Base-by-base conservation (phyloP, 2,113 vertebrate species). In the Microcebus ravelobensis region DNA sequence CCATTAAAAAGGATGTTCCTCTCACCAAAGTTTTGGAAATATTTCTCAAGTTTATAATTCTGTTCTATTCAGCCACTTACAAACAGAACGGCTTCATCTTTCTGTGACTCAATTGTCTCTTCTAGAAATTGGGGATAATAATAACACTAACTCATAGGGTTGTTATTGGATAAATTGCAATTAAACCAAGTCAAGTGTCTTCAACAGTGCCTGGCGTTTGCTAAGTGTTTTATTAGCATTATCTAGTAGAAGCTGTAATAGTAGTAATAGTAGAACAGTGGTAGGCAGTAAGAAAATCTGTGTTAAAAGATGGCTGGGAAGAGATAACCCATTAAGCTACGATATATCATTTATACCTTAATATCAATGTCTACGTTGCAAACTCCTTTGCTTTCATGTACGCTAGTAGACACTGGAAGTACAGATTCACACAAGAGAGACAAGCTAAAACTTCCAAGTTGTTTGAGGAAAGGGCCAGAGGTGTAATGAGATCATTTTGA, bases 41-140 rank as follows among this genome's bases (percentile, higher is more conserved):
- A 48, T 71, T 84, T 70, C 36, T 84, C 11, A 91, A 74, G 6
- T 74, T 76, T 79, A 36, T 76, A 42, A 61, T 36, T 87, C 15
- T 73, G 29, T 77, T 92, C 4, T 18, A 55, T 55, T 93, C 0
- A 3, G 89, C 55, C 87, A 80, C 42, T 95, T 83, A 68, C 4
- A 67, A 83, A 67, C 3, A 84, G n/a, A 93, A 59, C 87, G 59
- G 70, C n/a, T 91, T 95, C 87, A 91, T 94, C 27, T 82, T 31
- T 71, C 80, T 73, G 17, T 97, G 96, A 96, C 73, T 96, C 95
- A 91, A 83, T 86, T 96, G 94, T 86, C 67, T 86, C 55, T 86
- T 94, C 50, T 70, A 76, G 83, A 96, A 94, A 89, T 31, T 97
- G 34, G 71, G 77, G 45, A 79, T 76, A 50, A 83, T 73, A 65